phyloP scores from a whole-genome alignment of 2,113 vertebrate species.

The Sakesphorus luctuosus region DNA sequence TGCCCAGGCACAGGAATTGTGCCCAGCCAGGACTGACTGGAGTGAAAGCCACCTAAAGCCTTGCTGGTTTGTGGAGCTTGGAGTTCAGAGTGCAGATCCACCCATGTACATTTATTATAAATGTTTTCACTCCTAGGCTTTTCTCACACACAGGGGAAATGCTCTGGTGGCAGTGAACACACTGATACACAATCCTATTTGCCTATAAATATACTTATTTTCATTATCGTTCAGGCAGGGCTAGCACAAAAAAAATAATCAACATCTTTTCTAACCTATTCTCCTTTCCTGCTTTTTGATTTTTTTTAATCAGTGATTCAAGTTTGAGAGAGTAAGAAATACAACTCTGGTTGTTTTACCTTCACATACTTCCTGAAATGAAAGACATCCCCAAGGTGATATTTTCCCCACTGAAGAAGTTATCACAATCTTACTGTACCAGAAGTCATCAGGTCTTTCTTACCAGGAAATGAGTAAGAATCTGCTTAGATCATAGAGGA shows the following conservation, averaged over 20 bases:
- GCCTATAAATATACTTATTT: not conserved
- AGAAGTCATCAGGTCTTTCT: not conserved
- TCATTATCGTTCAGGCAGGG: not conserved
- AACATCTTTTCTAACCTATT: not conserved
- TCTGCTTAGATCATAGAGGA: not conserved
- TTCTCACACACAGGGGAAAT: not conserved
- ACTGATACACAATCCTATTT: not conserved
- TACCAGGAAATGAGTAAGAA: not conserved
- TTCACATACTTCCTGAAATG: not conserved
- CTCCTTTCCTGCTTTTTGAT: not conserved
- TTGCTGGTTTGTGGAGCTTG: not conserved
- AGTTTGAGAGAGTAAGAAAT: not conserved
- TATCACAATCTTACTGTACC: not conserved
- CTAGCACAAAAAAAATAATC: not conserved
- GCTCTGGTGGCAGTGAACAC: not conserved
- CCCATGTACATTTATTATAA: not conserved
- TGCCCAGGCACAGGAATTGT: not conserved
- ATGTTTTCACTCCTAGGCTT: not conserved
- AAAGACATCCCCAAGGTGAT: not conserved
- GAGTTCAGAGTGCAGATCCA: not conserved
- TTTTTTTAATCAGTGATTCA: not conserved
- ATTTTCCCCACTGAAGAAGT: not conserved
- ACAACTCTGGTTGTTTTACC: not conserved
- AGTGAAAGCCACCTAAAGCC: not conserved
- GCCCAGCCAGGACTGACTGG: not conserved